Conservation (phyloP, 2,888 invertebrate genomes). For the Melieria omissa region DNA sequence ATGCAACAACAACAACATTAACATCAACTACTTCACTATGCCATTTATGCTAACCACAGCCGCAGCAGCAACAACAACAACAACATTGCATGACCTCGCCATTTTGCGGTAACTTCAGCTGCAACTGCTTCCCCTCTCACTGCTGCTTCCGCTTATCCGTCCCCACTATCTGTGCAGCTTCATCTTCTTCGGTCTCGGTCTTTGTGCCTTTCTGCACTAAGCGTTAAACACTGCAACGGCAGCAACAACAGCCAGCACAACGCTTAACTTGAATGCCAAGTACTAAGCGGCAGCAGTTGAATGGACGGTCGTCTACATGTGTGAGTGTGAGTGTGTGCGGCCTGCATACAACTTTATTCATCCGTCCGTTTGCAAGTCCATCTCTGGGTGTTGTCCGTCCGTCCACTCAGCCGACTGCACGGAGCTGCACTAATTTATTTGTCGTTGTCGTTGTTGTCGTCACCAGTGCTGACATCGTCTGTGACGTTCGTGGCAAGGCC, state of each 20-base stretch:
- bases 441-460: not conserved
- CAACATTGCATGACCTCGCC: not conserved
- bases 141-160: no score
- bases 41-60: conserved; percentile 17
- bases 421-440: conserved; percentile 10
- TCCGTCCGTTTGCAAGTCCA: not conserved
- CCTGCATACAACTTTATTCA: conserved; percentile 10
- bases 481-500: not conserved
- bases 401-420: not conserved
- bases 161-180: no score
- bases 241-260: no score
- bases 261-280: no score
- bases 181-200: no score
- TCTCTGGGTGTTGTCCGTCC: no score
- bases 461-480: no score
- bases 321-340: not conserved
- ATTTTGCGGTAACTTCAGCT: not conserved
- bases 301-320: not conserved
- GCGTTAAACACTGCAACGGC: no score
- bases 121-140: not conserved
- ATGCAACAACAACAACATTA: conserved; percentile 40
- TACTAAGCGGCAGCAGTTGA: not conserved
- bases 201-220: no score
- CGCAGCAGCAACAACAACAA: not conserved
- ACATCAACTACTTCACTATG: not conserved